Evolutionary conservation across 2,888 invertebrate genomes (phyloP).

Genomic region (Agrypnus murinus): DNA sequence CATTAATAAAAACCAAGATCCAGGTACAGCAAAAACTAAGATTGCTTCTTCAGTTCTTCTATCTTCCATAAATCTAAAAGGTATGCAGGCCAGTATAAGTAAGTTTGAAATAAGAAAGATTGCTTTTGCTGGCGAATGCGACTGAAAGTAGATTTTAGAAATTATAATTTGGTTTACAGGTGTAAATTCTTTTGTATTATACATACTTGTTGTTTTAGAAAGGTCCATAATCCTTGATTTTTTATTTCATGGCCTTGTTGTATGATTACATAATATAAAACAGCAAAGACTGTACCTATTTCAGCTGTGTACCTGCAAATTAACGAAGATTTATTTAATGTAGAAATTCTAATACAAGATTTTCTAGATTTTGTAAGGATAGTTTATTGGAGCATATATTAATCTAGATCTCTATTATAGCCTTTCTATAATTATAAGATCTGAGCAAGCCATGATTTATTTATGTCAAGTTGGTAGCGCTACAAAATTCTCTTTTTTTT

Average conservation of each 20-base stretch:
- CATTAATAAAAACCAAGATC: conserved; percentile 98
- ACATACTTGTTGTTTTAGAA: conserved; percentile 91
- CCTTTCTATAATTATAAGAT: too few relatives aligned
- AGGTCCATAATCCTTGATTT: conserved; percentile 93
- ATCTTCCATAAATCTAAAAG: conserved; percentile 84
- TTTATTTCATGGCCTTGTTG: conserved; percentile 96
- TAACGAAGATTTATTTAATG: too few relatives aligned
- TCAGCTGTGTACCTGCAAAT: conserved; percentile 85
- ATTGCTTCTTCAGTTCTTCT: conserved; percentile 92
- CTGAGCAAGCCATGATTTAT: too few relatives aligned
- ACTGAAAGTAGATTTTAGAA: conserved; percentile 73
- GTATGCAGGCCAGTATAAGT: conserved; percentile 91
- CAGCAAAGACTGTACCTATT: conserved; percentile 88
- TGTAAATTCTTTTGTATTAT: not conserved
- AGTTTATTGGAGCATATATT: too few relatives aligned
- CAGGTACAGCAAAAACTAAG: conserved; percentile 93
- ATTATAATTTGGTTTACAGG: conserved; percentile 14
- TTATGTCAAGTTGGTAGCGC: too few relatives aligned
- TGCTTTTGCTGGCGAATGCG: conserved; percentile 94
- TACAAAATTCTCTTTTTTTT: too few relatives aligned
- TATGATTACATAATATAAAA: conserved; percentile 89
- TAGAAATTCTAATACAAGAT: too few relatives aligned
- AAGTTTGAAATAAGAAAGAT: conserved; percentile 95
- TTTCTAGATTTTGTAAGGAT: too few relatives aligned
- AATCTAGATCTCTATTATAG: too few relatives aligned